Evolutionary conservation across 2,888 invertebrate species (phyloP).

Genomic region (Acanthoscelides obtectus): DNA sequence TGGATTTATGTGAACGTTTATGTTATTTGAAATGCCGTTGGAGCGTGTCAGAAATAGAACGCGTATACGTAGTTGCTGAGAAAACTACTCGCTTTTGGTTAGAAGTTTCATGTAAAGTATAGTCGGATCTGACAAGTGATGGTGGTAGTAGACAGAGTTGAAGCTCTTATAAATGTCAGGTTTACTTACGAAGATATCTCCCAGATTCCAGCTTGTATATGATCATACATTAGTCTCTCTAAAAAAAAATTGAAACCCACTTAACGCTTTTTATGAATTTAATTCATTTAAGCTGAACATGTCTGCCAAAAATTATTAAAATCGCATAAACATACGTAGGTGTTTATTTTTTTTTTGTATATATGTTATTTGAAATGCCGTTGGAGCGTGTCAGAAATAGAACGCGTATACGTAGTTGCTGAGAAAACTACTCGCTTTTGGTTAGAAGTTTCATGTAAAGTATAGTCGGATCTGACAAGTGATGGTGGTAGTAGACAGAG

Average conservation of each 20-base stretch:
- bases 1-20: not conserved
- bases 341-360: no score
- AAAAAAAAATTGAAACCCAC: no score
- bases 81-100: not conserved
- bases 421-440: not conserved
- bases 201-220: no score
- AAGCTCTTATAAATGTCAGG: not conserved
- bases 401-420: not conserved
- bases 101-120: not conserved
- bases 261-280: no score
- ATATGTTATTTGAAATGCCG: not conserved
- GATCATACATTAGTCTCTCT: no score
- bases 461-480: not conserved
- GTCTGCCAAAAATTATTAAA: no score
- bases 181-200: not conserved
- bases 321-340: no score
- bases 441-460: not conserved
- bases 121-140: not conserved
- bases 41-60: not conserved
- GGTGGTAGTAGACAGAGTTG: not conserved
- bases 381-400: not conserved
- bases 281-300: no score
- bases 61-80: not conserved
- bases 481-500: not conserved
- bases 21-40: not conserved